phyloP scores from a whole-genome alignment of 2,797 vertebrate species.

The Peromyscus attwateri region DNA sequence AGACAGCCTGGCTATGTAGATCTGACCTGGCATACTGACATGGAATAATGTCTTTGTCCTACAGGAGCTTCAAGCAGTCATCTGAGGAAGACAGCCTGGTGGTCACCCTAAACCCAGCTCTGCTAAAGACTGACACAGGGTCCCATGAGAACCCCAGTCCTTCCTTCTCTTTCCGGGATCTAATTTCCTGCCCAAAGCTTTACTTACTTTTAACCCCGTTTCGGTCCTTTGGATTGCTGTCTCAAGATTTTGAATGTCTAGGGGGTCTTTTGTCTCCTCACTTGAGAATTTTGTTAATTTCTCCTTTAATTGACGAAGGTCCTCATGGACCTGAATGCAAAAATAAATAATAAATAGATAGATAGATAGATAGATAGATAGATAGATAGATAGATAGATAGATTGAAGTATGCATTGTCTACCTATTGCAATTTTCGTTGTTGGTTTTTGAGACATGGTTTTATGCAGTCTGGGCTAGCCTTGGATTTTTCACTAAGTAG shows the following conservation, averaged over 20 bases:
- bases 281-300: conserved; percentile 81
- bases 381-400: background rate
- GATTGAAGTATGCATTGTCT: background rate
- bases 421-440: background rate
- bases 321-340: conserved; percentile 90
- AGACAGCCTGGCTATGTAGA: background rate
- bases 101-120: background rate
- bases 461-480: background rate
- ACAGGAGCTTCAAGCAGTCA: background rate
- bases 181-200: conserved; percentile 15
- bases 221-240: conserved; percentile 88
- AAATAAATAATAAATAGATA: conserved; percentile 14
- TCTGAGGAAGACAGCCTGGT: background rate
- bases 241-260: conserved; percentile 88
- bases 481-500: background rate
- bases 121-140: background rate
- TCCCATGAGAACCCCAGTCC: background rate
- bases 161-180: background rate
- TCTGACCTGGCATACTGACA: background rate
- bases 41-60: no score
- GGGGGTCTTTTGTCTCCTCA: conserved; percentile 62
- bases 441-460: background rate
- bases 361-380: background rate
- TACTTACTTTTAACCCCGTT: conserved; percentile 86
- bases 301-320: conserved; percentile 88